Conservation (phyloP, 2,113 vertebrate species). For the Castor canadensis region DNA sequence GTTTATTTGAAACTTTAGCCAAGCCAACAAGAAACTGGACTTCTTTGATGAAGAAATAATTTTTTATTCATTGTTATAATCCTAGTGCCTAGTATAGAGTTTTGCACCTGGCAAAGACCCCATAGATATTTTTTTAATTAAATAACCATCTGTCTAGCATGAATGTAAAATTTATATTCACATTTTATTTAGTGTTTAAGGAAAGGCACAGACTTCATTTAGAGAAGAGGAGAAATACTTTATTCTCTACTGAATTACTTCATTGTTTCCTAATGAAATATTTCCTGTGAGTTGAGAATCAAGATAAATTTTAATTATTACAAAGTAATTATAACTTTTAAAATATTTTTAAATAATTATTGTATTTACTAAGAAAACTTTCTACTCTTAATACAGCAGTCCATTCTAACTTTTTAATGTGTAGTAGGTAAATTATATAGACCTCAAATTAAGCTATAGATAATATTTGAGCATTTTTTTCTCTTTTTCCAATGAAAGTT, state of each 20-base stretch:
- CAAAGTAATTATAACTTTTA: not conserved
- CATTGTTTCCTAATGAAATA: constrained; percentile 9
- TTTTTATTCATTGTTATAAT: constrained; percentile 36
- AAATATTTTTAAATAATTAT: constrained; percentile 34
- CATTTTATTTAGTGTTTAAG: constrained; percentile 46
- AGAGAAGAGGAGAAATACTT: not conserved
- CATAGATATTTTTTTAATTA: constrained; percentile 27
- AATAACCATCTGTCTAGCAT: constrained; percentile 46
- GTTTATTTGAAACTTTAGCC: not conserved
- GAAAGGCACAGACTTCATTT: not conserved
- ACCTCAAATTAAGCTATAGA: not conserved
- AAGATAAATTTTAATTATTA: constrained; percentile 36
- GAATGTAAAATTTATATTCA: constrained; percentile 34
- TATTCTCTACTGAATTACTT: constrained; percentile 39
- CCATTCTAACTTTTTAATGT: not conserved
- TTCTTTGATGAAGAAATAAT: constrained; percentile 17
- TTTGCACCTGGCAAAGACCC: constrained; percentile 20
- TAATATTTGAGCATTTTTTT: not conserved
- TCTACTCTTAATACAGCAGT: not conserved
- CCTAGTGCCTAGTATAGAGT: not conserved
- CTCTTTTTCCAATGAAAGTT: constrained; percentile 30
- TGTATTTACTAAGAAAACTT: not conserved
- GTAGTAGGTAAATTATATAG: not conserved
- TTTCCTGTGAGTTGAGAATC: not conserved
- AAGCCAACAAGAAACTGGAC: not conserved